Evolutionary conservation across 2,797 vertebrate genomes (phyloP), one percentile per base, ranked within the genome.

Genomic region (Channallabes apus): DNA sequence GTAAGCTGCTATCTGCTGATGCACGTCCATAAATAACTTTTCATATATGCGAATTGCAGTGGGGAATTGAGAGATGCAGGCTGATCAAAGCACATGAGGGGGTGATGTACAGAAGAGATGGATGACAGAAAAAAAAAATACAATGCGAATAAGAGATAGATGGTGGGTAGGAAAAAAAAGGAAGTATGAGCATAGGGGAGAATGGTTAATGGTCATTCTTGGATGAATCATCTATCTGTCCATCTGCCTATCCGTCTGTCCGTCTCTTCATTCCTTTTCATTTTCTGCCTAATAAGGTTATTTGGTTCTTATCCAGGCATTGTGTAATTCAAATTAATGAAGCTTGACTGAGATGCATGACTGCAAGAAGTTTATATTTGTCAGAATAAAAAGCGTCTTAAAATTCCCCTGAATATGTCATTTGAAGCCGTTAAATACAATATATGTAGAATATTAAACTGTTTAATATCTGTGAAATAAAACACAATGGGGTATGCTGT

Each of bases 41-140:
- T 61, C 35, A 71, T 61, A 24, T 82, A 65, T 62, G 62, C 51
- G 61, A 71, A 86, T 51, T 61, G 71, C 71, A 85, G 46, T 58
- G 20, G 68, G 79, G 62, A 80, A 73, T 46, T 62, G 14, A 59
- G n/a, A 54, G 79, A 81, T 78, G 64, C 46, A 77, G 35, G 82
- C 85, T 85, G 92, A 91, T 88, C 90, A 93, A 88, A 87, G 87
- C 59, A 76, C 68, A 85, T 27, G 69, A 69, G 59, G 51, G 18
- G 27, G 29, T 35, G 90, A 89, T 89, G 87, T 86, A 93, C 14
- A 81, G 68, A 68, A 58, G 41, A 81, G 62, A 92, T 89, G 17
- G n/a, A 85, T 78, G 75, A 56, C 20, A 82, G n/a, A 46, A 17
- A 35, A 62, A 65, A 68, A 38, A 69, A 58, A 22, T 14, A 54